Percentiles rank a stretch among this genome's conserved stretches.
These are phyloP conservation scores for Pristionchus japonicus DNA, from an alignment of 2,888 invertebrate genomes.

Conservation along the genomic window DNA sequence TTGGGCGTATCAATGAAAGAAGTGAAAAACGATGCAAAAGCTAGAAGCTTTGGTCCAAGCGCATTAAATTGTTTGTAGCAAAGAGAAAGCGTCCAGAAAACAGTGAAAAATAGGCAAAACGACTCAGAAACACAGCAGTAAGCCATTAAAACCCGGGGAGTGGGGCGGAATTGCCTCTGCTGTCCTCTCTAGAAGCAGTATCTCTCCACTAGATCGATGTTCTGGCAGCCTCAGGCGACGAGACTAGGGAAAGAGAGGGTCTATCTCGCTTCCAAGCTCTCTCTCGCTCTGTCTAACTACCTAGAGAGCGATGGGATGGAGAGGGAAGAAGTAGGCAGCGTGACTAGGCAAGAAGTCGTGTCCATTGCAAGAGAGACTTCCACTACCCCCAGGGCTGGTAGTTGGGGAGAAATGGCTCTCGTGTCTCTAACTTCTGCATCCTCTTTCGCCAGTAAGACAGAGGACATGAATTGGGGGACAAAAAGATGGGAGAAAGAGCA, in stretches of 20 bases:
- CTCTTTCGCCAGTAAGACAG: not conserved
- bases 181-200: conserved; percentile 11
- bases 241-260: not conserved
- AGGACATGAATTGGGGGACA: not conserved
- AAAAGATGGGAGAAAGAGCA: not conserved
- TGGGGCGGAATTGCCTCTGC: conserved; percentile 22
- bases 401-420: not conserved
- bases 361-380: not conserved
- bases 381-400: not conserved
- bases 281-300: not conserved
- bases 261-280: not conserved
- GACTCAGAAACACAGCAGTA: not conserved
- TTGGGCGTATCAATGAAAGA: too few relatives aligned
- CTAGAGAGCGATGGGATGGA: not conserved
- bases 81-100: not conserved
- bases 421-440: not conserved
- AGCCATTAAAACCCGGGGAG: not conserved
- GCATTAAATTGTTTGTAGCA: not conserved
- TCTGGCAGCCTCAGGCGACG: not conserved
- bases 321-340: not conserved
- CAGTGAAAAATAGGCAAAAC: not conserved
- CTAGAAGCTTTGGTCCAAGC: too few relatives aligned
- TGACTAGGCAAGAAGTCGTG: not conserved
- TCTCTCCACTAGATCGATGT: not conserved
- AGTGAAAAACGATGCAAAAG: too few relatives aligned